A percentile compares a stretch with the other conserved stretches of the same genome.
Conservation (phyloP, 2,113 vertebrate species). For the Onychostruthus taczanowskii region DNA sequence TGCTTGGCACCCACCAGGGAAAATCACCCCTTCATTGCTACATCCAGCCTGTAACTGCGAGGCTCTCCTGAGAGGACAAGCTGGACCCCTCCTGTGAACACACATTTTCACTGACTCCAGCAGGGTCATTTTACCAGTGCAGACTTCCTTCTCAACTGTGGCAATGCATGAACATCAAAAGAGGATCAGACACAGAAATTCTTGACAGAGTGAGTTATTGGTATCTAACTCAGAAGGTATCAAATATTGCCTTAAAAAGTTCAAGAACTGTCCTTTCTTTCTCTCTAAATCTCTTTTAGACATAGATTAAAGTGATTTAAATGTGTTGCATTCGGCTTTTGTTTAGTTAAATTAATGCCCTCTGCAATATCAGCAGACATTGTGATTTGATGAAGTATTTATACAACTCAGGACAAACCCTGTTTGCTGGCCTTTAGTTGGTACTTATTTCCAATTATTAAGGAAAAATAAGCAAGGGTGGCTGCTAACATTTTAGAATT, state of each 20-base stretch:
- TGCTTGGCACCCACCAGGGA: background rate
- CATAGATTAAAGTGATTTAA: background rate
- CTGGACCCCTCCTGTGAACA: background rate
- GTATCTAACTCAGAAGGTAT: background rate
- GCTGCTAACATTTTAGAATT: slow-evolving; percentile 13
- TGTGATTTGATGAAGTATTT: background rate
- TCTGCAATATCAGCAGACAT: background rate
- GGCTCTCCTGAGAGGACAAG: background rate
- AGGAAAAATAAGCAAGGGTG: background rate
- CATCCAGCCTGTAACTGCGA: background rate
- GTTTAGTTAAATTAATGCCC: background rate
- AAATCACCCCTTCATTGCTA: background rate
- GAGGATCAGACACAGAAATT: background rate
- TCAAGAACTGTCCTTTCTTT: background rate
- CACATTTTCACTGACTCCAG: background rate
- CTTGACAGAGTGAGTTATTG: background rate
- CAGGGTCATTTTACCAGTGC: background rate
- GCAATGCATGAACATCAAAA: background rate
- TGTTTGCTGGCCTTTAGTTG: background rate
- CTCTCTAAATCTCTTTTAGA: background rate
- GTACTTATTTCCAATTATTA: background rate
- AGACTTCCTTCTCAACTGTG: background rate
- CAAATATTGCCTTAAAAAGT: background rate
- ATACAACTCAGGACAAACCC: accelerated
- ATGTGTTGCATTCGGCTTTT: background rate